Base-by-base conservation (phyloP, 2,888 invertebrate genomes). In the Eupithecia tripunctaria region DNA sequence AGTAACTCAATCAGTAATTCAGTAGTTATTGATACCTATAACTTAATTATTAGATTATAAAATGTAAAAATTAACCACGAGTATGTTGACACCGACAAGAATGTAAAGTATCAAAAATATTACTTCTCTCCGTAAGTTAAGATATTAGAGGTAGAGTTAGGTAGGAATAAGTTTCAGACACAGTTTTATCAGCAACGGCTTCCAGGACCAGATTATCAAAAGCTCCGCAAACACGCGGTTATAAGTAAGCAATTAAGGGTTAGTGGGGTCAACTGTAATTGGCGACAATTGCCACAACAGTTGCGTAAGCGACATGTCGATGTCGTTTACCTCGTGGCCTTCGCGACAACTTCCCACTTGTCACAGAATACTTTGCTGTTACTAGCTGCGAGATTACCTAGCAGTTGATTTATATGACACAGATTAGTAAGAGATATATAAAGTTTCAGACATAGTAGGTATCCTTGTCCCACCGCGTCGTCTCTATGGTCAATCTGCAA, bases 271-370 rank as follows among this genome's bases (percentile, higher is more conserved):
- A 85, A 75, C 78, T 73, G 85, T 82, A 83, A 83, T 86, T 88
- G 85, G 85, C 81, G 74, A 80, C 80, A 80, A 82, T 82, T 79
- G 76, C 75, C 78, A 72, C 79, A 80, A 81, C 76, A 72, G 82
- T 84, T 93, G 91, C 89, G 90, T 91, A 91, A 92, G 88, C 84
- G 71, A 82, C 74, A 87, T 90, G 93, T 93, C 93, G 83, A 87
- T 90, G 93, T 93, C 93, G 83, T 93, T 93, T 92, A 93, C 93
- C 93, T 89, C 88, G 84, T 92, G 91, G 86, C 83, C 84, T 80
- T 80, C 79, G 76, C 78, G 82, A 82, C 80, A 82, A 75, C 85
- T 88, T 88, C 86, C 88, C 86, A 86, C 87, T 88, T 86, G 82
- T 80, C 74, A 60, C 69, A 71, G 79, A 70, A 32, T 69, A 29